These are phyloP conservation scores for Meloidogyne floridensis DNA, from an alignment of 1,140 invertebrate genomes.

Conservation along the genomic window DNA sequence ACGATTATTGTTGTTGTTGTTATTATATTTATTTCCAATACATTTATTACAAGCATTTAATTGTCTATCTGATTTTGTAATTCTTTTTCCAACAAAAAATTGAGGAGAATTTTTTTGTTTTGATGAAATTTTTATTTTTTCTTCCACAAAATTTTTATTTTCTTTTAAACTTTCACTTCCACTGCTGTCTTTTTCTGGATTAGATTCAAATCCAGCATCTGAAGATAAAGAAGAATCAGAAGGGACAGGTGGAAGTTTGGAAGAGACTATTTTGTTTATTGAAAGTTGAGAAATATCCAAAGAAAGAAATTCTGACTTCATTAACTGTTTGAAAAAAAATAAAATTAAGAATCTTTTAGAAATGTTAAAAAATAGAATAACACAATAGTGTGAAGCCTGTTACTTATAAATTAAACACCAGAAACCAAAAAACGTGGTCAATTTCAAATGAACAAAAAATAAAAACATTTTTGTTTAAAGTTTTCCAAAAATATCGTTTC, in stretches of 20 bases:
- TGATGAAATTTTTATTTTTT: constrained; percentile 3
- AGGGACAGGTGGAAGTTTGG: constrained; percentile 23
- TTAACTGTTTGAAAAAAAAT: constrained; percentile 1
- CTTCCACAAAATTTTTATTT: background rate
- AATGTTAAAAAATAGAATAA: too few relatives aligned
- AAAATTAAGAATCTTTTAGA: background rate
- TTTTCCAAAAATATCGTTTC: background rate
- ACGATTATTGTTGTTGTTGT: background rate
- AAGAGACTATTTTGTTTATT: background rate
- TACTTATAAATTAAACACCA: too few relatives aligned
- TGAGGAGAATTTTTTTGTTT: background rate
- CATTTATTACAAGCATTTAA: constrained; percentile 23
- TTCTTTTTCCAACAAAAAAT: constrained; percentile 25
- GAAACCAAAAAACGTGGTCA: too few relatives aligned
- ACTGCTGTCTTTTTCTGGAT: constrained; percentile 4
- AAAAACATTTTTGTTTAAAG: too few relatives aligned
- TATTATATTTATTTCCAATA: constrained; percentile 10
- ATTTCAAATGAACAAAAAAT: too few relatives aligned
- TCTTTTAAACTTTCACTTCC: constrained; percentile 18
- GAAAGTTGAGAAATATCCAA: background rate
- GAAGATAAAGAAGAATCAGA: constrained; percentile 39
- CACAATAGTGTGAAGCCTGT: too few relatives aligned
- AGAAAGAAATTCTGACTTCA: background rate
- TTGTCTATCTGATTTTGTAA: constrained; percentile 17
- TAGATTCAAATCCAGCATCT: constrained; percentile 29